These are phyloP conservation scores for Agapostemon virescens DNA, from an alignment of 2,888 invertebrate species.

Conservation along the genomic window DNA sequence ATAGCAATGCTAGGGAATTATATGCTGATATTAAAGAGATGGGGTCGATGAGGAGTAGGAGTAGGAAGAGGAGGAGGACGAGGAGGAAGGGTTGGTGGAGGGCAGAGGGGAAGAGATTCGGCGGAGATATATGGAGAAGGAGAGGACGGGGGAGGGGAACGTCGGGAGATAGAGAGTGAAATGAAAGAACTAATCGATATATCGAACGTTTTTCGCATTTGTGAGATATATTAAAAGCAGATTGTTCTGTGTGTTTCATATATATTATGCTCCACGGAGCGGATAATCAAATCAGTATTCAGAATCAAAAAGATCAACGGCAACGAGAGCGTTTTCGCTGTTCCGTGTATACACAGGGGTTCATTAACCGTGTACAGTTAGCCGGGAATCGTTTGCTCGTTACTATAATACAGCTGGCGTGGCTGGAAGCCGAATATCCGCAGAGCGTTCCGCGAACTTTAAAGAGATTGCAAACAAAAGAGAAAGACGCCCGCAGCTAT, in stretches of 20 bases:
- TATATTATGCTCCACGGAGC: constrained; percentile 56
- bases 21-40: constrained; percentile 42
- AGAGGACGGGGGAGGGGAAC: background rate
- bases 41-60: too few species aligned
- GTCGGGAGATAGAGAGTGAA: constrained; percentile 4
- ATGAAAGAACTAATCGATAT: constrained; percentile 39
- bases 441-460: too few species aligned
- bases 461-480: too few species aligned
- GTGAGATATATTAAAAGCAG: constrained; percentile 60
- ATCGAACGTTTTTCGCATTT: constrained; percentile 60
- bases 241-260: constrained; percentile 59
- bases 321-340: constrained; percentile 28
- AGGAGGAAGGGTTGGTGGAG: background rate
- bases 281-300: constrained; percentile 67
- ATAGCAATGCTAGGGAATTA: constrained; percentile 62
- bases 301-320: constrained; percentile 63
- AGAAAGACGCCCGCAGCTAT: too few species aligned
- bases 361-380: constrained; percentile 51
- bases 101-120: background rate
- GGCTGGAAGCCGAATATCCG: constrained; percentile 8
- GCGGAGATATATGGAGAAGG: constrained; percentile 6
- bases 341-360: constrained; percentile 30
- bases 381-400: constrained; percentile 42
- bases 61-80: background rate
- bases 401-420: constrained; percentile 46